A percentile compares a stretch with the other conserved stretches of the same genome.
phyloP scores from a whole-genome alignment of 2,888 invertebrate species.

The Caenorhabditis auriculariae region DNA sequence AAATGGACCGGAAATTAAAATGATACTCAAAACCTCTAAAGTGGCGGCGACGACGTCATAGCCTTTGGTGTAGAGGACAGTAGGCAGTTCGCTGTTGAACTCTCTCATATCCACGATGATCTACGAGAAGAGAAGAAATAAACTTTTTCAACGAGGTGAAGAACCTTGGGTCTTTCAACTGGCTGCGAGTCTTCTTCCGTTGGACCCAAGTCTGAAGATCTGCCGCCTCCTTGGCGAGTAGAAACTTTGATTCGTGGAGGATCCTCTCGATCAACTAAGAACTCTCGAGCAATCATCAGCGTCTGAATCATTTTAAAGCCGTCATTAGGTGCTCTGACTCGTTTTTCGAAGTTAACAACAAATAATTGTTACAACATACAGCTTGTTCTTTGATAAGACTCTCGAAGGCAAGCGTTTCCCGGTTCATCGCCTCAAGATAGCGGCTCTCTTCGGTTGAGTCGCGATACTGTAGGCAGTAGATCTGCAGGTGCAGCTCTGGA shows the following conservation, averaged over 20 bases:
- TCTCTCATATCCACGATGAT: constrained; percentile 93
- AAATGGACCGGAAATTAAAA: not conserved
- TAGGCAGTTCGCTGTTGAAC: constrained; percentile 92
- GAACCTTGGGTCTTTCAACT: constrained; percentile 30
- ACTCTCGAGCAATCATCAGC: constrained; percentile 54
- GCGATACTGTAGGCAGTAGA: constrained; percentile 86
- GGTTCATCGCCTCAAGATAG: constrained; percentile 69
- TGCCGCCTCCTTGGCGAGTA: constrained; percentile 21
- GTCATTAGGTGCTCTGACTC: too few relatives aligned
- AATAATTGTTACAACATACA: too few relatives aligned
- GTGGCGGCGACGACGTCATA: constrained; percentile 76
- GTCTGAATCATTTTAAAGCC: too few relatives aligned
- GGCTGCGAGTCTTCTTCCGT: constrained; percentile 15
- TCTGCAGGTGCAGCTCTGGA: constrained; percentile 66
- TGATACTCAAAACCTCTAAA: constrained; percentile 29
- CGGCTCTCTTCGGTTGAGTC: constrained; percentile 95
- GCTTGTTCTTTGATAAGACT: constrained; percentile 86
- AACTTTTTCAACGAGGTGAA: not conserved
- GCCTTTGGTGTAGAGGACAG: constrained; percentile 86
- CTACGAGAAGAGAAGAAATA: constrained; percentile 42
- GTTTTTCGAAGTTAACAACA: not conserved
- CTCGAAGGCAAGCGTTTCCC: constrained; percentile 93
- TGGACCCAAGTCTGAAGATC: constrained; percentile 4
- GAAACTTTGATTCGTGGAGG: constrained; percentile 38
- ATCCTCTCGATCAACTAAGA: constrained; percentile 53